Percentiles rank a stretch among this genome's conserved stretches.
Evolutionary conservation across 2,797 vertebrate genomes (phyloP).

Genomic region (Todus mexicanus): DNA sequence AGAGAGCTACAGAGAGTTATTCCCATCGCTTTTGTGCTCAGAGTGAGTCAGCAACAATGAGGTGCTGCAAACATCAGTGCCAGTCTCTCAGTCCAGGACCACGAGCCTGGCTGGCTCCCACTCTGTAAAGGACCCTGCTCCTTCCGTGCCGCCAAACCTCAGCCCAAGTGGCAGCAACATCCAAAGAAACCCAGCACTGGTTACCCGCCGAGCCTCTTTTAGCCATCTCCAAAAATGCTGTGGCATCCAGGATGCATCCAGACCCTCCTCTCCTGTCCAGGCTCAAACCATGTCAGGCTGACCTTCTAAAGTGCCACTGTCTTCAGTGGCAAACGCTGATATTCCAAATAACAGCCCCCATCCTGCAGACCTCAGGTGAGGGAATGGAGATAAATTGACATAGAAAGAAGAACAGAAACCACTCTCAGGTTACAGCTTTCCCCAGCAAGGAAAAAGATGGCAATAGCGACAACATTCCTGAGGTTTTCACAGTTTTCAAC

Average conservation of each 20-base stretch:
- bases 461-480: background rate
- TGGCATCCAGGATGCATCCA: background rate
- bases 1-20: background rate
- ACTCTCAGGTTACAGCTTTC: background rate
- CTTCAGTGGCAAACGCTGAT: background rate
- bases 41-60: background rate
- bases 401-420: background rate
- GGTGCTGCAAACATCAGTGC: background rate
- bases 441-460: background rate
- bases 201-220: background rate
- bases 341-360: background rate
- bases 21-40: background rate
- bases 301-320: background rate
- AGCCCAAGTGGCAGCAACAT: background rate
- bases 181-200: background rate
- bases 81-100: background rate
- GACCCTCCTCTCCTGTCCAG: background rate
- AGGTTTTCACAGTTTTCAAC: background rate
- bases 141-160: background rate
- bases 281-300: background rate
- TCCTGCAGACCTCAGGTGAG: background rate
- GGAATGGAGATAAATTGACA: background rate
- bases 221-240: rapidly evolving
- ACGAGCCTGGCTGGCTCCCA: background rate
- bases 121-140: background rate